Base-by-base conservation (phyloP, 1,140 invertebrate species). In the Neuroterus valhalla region DNA sequence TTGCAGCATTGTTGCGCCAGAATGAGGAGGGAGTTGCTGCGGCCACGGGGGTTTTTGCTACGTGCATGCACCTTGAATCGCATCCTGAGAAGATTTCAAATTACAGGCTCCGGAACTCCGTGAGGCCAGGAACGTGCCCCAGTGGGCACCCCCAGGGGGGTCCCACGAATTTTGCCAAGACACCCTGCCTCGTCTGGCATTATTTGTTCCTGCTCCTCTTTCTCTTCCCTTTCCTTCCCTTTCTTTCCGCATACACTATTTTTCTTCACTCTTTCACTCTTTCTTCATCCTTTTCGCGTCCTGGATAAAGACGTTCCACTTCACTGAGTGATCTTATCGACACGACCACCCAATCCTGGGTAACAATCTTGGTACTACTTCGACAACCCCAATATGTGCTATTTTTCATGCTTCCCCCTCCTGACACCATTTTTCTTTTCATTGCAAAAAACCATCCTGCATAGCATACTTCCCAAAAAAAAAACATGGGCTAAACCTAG, bases 81-180 rank as follows among this genome's bases (percentile, higher is more conserved):
- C 69, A 76, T 72, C 80, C 81, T 88, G 88, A 88, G 88, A 90
- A 89, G 88, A 89, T 85, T 88, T 88, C 83, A 86, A 89, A 89
- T 89, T 89, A 89, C 83, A 82, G 84, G 79, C 78, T 81, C 82
- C 78, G 74, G 77, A n/a, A n/a, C n/a, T n/a, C n/a, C n/a, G n/a
- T n/a, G n/a, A n/a, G n/a, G n/a, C n/a, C n/a, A n/a, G n/a, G n/a
- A 55, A 78, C 76, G 77, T 66, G 76, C 66, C 76, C 76, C 77
- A 62, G 81, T 50, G 77, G 75, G 71, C 76, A 38, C 52, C 72
- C 70, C 80, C 17, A 48, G 48, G 79, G 82, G 82, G 81, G 75
- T 81, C 76, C 71, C 82, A 78, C 71, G 77, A 71, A 82, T 80
- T 80, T 81, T 77, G 72, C 73, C 78, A 78, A 78, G 84, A 81